Evolutionary conservation across 2,113 vertebrate species (phyloP).

Genomic region (Pagrus major): DNA sequence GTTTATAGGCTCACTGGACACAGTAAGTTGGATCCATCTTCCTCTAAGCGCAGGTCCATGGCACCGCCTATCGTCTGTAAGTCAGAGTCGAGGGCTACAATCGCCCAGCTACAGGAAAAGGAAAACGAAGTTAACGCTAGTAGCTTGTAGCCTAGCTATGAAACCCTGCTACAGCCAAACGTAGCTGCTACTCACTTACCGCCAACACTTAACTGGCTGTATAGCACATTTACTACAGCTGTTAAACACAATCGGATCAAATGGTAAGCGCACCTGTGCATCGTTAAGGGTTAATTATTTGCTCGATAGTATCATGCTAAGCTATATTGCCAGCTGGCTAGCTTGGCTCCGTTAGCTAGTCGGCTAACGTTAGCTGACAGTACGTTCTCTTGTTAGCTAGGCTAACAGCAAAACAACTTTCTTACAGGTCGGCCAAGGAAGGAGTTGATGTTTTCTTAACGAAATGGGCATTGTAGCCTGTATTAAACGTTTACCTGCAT

Average conservation of each 20-base stretch:
- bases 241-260: conserved; percentile 43
- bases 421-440: too few species aligned
- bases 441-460: neutral
- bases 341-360: conserved; percentile 17
- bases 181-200: neutral
- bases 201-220: neutral
- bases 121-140: conserved; percentile 62
- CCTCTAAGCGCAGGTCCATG: neutral
- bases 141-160: conserved; percentile 65
- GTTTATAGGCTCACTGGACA: neutral
- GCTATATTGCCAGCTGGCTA: conserved; percentile 38
- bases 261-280: conserved; percentile 61
- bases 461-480: fast-evolving
- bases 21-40: neutral
- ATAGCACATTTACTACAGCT: conserved; percentile 6
- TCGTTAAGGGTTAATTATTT: conserved; percentile 35
- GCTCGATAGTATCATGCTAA: conserved; percentile 49
- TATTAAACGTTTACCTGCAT: neutral
- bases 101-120: fast-evolving
- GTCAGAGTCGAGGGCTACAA: conserved; percentile 39
- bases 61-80: conserved; percentile 49
- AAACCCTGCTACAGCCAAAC: conserved; percentile 15
- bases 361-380: conserved; percentile 16
- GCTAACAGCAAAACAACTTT: conserved; percentile 30
- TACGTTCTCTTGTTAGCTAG: neutral